A percentile compares a stretch with the other conserved stretches of the same genome.
phyloP scores from a whole-genome alignment of 2,113 vertebrate genomes.

The Brachyhypopomus occidentalis region DNA sequence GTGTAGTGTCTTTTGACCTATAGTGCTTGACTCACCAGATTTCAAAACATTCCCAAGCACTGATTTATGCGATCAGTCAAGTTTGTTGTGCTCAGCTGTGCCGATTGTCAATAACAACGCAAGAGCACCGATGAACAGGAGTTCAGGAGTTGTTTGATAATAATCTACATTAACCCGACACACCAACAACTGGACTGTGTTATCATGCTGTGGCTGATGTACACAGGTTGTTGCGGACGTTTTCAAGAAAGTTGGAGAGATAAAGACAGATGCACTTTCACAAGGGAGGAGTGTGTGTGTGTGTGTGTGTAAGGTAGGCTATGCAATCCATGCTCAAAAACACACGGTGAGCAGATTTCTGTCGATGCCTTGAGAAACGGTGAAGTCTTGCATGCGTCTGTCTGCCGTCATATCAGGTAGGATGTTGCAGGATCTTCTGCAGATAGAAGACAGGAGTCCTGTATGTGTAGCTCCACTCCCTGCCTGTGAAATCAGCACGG shows the following conservation, averaged over 20 bases:
- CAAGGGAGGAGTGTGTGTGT: neutral
- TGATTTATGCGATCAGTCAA: slow-evolving; percentile 19
- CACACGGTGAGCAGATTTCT: slow-evolving; percentile 48
- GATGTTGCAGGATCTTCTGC: slow-evolving; percentile 38
- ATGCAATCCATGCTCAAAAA: slow-evolving; percentile 31
- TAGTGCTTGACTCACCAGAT: slow-evolving; percentile 58
- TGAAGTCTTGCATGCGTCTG: slow-evolving; percentile 45
- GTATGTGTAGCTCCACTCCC: neutral
- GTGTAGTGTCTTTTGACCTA: slow-evolving; percentile 65
- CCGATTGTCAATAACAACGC: slow-evolving; percentile 39
- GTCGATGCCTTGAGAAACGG: slow-evolving; percentile 37
- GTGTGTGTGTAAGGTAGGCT: slow-evolving; percentile 5
- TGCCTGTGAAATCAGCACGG: neutral
- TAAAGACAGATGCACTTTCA: slow-evolving; percentile 1
- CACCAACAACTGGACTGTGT: neutral
- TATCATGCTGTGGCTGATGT: neutral
- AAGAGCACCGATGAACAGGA: neutral
- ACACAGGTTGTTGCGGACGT: neutral
- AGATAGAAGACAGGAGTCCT: slow-evolving; percentile 27
- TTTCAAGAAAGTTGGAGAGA: neutral
- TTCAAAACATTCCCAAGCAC: slow-evolving; percentile 58
- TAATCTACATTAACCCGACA: slow-evolving; percentile 13
- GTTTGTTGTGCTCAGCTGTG: slow-evolving; percentile 21
- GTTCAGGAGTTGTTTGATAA: neutral
- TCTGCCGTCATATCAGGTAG: slow-evolving; percentile 29